Conservation (phyloP, 2,797 vertebrate genomes). For the Thamnophis elegans region DNA sequence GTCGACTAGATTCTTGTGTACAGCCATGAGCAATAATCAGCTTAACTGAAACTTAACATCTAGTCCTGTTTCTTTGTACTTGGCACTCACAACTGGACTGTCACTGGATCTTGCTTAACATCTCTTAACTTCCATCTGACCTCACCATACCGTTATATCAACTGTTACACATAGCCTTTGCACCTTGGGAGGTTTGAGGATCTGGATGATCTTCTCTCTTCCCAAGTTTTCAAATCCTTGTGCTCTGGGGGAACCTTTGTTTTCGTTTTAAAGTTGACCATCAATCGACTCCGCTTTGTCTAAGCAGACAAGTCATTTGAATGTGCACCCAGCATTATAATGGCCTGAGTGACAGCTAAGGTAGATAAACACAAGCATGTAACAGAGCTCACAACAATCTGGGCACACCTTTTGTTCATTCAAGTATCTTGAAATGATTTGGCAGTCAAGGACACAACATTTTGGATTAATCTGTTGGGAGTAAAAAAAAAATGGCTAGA, state of each 20-base stretch:
- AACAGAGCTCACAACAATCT: conserved; percentile 72
- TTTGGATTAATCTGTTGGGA: conserved; percentile 77
- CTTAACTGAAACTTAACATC: background rate
- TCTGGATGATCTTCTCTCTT: conserved; percentile 58
- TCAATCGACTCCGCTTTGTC: conserved; percentile 71
- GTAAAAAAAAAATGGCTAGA: conserved; percentile 55
- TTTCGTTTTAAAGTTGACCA: conserved; percentile 68
- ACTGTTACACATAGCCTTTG: conserved; percentile 50
- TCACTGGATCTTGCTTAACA: background rate
- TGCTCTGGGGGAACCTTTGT: conserved; percentile 16
- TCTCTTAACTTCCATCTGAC: background rate
- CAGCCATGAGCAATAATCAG: background rate
- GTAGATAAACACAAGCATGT: conserved; percentile 83
- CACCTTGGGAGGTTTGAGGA: conserved; percentile 59
- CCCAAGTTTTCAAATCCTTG: conserved; percentile 54
- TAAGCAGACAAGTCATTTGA: conserved; percentile 77
- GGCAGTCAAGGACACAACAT: conserved; percentile 79
- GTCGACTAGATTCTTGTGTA: background rate
- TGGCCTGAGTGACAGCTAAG: conserved; percentile 80
- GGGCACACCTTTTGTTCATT: conserved; percentile 83
- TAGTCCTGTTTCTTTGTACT: background rate
- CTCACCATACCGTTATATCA: conserved; percentile 30
- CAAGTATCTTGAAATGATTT: conserved; percentile 85
- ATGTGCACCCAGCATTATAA: conserved; percentile 77
- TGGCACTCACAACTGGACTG: background rate